A percentile compares a stretch with the other conserved stretches of the same genome.
phyloP scores from a whole-genome alignment of 2,888 invertebrate species.

The Argynnis bischoffii region DNA sequence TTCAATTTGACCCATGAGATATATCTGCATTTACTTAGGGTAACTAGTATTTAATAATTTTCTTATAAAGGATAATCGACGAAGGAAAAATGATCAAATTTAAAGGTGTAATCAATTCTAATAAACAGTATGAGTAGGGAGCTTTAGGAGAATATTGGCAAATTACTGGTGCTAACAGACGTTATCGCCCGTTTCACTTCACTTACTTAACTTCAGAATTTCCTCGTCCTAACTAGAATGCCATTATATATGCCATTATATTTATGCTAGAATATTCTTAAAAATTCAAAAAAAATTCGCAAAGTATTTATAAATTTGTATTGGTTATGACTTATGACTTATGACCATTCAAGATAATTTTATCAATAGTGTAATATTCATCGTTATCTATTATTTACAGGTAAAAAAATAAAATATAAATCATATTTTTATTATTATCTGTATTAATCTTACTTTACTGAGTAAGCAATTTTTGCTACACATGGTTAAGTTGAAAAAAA shows the following conservation, averaged over 20 bases:
- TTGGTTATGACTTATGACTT: too few species aligned
- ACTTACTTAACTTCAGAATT: conserved; percentile 67
- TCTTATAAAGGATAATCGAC: not conserved
- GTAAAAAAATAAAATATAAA: too few species aligned
- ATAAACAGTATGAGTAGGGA: conserved; percentile 17
- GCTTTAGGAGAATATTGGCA: conserved; percentile 27
- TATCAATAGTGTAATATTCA: too few species aligned
- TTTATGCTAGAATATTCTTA: not conserved
- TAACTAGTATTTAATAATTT: not conserved
- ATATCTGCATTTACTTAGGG: not conserved
- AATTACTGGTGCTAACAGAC: conserved; percentile 26
- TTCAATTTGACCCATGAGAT: too few species aligned
- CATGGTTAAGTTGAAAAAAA: too few species aligned
- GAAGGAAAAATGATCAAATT: not conserved
- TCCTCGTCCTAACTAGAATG: conserved; percentile 56
- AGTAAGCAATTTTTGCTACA: too few species aligned
- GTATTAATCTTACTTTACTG: too few species aligned
- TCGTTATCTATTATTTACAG: not conserved
- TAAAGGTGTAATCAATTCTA: conserved; percentile 27
- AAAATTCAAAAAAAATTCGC: too few species aligned
- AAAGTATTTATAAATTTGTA: not conserved
- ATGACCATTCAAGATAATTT: too few species aligned
- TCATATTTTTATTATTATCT: too few species aligned
- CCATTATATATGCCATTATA: conserved; percentile 70
- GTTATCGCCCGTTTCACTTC: conserved; percentile 49